Evolutionary conservation across 2,113 vertebrate species (phyloP).

Genomic region (Smithornis capensis): DNA sequence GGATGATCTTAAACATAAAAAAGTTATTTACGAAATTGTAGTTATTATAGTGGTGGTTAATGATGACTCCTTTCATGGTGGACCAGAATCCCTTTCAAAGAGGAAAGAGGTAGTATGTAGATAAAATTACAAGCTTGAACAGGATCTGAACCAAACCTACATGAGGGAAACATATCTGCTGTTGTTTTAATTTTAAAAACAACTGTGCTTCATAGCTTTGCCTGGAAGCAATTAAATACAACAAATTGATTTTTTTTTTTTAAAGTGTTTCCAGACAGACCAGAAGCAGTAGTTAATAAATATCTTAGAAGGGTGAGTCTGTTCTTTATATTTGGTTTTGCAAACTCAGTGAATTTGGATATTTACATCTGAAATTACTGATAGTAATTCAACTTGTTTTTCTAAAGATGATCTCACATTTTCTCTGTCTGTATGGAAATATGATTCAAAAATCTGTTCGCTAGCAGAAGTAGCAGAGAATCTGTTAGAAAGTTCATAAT

Average conservation of each 20-base stretch:
- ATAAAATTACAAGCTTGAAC: slow-evolving; percentile 44
- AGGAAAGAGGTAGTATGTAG: not conserved
- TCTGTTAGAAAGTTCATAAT: not conserved
- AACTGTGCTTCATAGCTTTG: not conserved
- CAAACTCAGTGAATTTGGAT: slow-evolving; percentile 2
- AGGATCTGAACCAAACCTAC: slow-evolving; percentile 8
- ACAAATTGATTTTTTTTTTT: not conserved
- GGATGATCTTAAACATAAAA: not conserved
- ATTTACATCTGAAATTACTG: not conserved
- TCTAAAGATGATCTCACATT: not conserved
- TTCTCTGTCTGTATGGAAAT: not conserved
- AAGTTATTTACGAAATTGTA: not conserved
- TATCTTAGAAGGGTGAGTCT: not conserved
- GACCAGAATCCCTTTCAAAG: not conserved
- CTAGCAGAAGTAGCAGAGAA: not conserved
- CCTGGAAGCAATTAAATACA: slow-evolving; percentile 54
- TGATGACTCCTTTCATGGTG: not conserved
- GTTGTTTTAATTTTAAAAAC: slow-evolving; percentile 33
- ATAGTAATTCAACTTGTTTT: not conserved
- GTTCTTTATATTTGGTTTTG: not conserved
- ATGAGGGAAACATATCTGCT: slow-evolving; percentile 4
- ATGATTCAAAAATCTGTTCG: not conserved
- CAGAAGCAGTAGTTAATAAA: slow-evolving; percentile 26
- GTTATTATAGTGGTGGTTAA: not conserved
- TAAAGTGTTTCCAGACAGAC: not conserved